Percentiles rank a stretch among this genome's conserved stretches.
Conservation (phyloP, 2,888 invertebrate species). For the Lagria hirta region DNA sequence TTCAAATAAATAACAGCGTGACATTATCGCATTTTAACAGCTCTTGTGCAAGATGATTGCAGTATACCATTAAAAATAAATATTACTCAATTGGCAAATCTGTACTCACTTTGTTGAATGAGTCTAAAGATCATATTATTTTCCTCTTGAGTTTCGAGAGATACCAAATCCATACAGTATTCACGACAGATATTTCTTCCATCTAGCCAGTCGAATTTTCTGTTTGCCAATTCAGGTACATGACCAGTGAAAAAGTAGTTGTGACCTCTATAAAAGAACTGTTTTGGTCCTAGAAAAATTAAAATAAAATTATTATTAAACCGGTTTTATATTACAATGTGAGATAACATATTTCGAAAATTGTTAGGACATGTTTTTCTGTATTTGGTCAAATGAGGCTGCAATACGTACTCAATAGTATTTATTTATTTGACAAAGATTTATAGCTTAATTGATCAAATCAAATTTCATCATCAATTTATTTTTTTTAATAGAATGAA, state of each 20-base stretch:
- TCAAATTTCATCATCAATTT: constrained; percentile 1
- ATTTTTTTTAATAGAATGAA: too few relatives aligned
- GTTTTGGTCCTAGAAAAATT: constrained; percentile 80
- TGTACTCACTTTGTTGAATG: constrained; percentile 75
- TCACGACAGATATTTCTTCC: constrained; percentile 89
- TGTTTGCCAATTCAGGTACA: constrained; percentile 73
- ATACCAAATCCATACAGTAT: constrained; percentile 91
- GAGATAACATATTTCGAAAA: too few relatives aligned
- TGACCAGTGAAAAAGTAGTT: constrained; percentile 88
- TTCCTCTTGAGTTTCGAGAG: constrained; percentile 86
- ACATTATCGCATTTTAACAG: constrained; percentile 4
- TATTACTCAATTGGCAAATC: constrained; percentile 11
- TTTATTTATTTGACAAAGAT: constrained; percentile 4
- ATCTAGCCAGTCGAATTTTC: constrained; percentile 87
- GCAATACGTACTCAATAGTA: constrained; percentile 5
- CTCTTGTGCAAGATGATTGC: constrained; percentile 3
- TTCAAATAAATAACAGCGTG: constrained; percentile 1
- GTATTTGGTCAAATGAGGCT: constrained; percentile 5
- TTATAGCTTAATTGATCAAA: constrained; percentile 14
- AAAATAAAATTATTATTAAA: too few relatives aligned
- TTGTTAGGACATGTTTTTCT: not conserved
- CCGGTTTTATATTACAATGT: too few relatives aligned
- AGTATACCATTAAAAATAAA: constrained; percentile 16
- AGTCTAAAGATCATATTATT: constrained; percentile 87
- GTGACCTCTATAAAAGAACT: constrained; percentile 83